Evolutionary conservation across 2,888 invertebrate genomes (phyloP).

Genomic region (Tenthredo scrophulariae): DNA sequence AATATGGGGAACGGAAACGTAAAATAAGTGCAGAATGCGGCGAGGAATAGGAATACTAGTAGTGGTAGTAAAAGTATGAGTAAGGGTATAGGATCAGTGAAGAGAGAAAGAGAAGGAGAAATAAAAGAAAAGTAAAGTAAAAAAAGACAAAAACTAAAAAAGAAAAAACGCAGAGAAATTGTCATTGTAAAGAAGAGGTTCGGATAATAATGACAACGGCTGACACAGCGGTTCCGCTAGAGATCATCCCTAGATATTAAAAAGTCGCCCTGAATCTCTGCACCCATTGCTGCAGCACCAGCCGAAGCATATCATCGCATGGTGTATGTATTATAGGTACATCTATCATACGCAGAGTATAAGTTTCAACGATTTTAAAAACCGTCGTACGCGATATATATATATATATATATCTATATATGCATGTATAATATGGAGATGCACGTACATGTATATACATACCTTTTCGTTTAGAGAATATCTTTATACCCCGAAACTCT

Average conservation of each 20-base stretch:
- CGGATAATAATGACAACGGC: slow-evolving; percentile 78
- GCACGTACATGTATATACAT: too few relatives aligned
- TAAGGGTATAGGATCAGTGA: slow-evolving; percentile 45
- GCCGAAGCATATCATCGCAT: not conserved
- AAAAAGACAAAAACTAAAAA: slow-evolving; percentile 66
- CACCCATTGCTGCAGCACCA: slow-evolving; percentile 9
- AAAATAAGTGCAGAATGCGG: slow-evolving; percentile 34
- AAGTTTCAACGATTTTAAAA: not conserved
- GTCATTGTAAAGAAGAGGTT: slow-evolving; percentile 78
- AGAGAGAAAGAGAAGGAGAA: slow-evolving; percentile 39
- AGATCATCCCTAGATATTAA: slow-evolving; percentile 79
- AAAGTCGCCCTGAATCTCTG: slow-evolving; percentile 73
- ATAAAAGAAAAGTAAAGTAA: slow-evolving; percentile 54
- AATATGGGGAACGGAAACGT: slow-evolving; percentile 38
- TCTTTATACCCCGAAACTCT: too few relatives aligned
- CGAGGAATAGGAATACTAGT: not conserved
- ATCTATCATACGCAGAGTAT: not conserved
- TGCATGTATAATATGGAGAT: too few relatives aligned
- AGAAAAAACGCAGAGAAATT: slow-evolving; percentile 70
- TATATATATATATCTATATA: too few relatives aligned
- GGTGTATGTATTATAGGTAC: not conserved
- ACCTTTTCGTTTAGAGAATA: not conserved
- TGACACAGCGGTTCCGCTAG: slow-evolving; percentile 76
- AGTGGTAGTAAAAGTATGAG: not conserved
- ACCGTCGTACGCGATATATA: not conserved